Evolutionary conservation across 2,888 invertebrate species (phyloP).

Genomic region (Steinernema scapterisci): DNA sequence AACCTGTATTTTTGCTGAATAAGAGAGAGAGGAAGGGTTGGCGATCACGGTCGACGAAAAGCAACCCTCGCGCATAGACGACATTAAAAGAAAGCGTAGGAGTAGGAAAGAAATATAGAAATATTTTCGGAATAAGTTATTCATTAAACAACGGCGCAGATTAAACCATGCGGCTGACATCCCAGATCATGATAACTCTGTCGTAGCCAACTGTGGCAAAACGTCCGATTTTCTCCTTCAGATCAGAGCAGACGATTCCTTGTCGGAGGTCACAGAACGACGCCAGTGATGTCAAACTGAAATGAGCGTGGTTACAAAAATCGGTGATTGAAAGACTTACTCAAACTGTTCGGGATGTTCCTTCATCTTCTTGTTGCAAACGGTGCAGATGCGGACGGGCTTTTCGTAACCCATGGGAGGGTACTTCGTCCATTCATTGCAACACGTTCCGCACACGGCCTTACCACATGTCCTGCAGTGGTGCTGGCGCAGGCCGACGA

Average conservation of each 20-base stretch:
- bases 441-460: conserved; percentile 91
- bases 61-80: background rate
- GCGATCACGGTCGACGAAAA: background rate
- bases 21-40: background rate
- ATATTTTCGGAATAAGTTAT: background rate
- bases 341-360: conserved; percentile 61
- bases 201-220: conserved; percentile 93
- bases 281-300: conserved; percentile 87
- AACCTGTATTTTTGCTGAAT: background rate
- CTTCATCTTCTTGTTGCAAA: conserved; percentile 75
- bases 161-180: conserved; percentile 51
- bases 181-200: conserved; percentile 80
- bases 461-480: conserved; percentile 80
- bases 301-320: conserved; percentile 60
- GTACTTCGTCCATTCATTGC: conserved; percentile 83
- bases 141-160: background rate
- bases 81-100: background rate
- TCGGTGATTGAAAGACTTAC: conserved; percentile 41
- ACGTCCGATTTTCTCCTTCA: conserved; percentile 85
- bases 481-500: conserved; percentile 70
- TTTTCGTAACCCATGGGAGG: conserved; percentile 98
- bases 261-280: conserved; percentile 94
- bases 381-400: conserved; percentile 91
- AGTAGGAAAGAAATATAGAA: background rate
- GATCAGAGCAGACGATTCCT: conserved; percentile 79